A percentile compares a stretch with the other conserved stretches of the same genome.
phyloP scores from a whole-genome alignment of 2,888 invertebrate genomes.

The Frankliniella intonsa region DNA sequence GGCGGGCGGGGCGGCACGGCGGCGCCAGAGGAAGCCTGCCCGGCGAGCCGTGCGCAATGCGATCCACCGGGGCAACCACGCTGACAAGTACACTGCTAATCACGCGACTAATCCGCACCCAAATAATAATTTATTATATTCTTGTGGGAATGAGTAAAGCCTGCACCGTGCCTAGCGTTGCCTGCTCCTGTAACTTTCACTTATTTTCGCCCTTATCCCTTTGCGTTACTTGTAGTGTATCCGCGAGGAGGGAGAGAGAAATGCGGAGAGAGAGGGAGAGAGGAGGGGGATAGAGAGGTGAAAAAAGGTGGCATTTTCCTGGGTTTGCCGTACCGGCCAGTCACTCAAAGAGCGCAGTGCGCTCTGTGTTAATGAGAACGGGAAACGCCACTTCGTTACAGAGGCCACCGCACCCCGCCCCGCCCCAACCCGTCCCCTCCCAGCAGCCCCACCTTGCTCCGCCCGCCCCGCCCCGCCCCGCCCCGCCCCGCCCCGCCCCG shows the following conservation, averaged over 20 bases:
- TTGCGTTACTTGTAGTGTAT: no score
- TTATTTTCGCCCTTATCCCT: no score
- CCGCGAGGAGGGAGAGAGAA: neutral
- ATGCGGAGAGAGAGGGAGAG: neutral
- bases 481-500: neutral
- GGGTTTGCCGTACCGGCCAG: neutral
- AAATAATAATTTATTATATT: no score
- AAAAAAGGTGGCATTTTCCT: no score
- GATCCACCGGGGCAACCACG: neutral
- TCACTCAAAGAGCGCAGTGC: neutral
- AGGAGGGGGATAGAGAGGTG: neutral
- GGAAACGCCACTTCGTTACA: constrained; percentile 12
- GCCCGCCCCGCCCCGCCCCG: neutral
- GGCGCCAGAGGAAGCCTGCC: neutral
- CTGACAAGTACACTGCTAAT: no score
- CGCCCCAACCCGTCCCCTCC: neutral
- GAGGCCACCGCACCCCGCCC: neutral
- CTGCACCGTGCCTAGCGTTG: no score
- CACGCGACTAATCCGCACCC: no score
- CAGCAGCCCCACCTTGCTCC: neutral
- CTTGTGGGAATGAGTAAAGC: no score
- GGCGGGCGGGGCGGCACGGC: neutral
- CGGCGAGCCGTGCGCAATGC: neutral
- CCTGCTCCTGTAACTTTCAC: no score
- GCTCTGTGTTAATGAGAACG: constrained; percentile 6